Evolutionary conservation across 2,888 invertebrate species (phyloP).

Genomic region (Lutraria lutraria): DNA sequence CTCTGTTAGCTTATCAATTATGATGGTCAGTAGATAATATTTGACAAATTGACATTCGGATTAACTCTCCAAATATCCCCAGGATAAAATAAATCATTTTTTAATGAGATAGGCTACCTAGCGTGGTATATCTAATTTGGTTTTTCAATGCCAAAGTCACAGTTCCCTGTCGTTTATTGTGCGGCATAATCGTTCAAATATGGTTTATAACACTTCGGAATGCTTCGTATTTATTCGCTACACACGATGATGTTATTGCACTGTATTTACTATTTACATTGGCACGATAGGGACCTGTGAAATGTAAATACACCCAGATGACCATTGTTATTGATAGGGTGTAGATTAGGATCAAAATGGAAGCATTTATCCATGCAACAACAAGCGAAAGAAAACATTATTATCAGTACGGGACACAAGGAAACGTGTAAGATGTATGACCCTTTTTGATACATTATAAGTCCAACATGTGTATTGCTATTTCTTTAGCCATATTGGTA

Average conservation of each 20-base stretch:
- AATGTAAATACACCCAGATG: background rate
- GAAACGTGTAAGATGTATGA: no score
- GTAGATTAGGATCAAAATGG: background rate
- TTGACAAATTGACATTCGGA: conserved; percentile 27
- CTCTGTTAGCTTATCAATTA: background rate
- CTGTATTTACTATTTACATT: background rate
- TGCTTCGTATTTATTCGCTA: background rate
- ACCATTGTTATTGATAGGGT: background rate
- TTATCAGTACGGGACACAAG: no score
- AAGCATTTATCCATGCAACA: background rate
- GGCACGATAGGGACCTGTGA: background rate
- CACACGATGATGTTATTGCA: background rate
- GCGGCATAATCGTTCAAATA: background rate
- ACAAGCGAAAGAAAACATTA: background rate
- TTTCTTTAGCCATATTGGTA: no score
- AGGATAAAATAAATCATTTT: conserved; percentile 3
- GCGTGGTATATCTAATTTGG: conserved; percentile 7
- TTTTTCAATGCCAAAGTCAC: background rate
- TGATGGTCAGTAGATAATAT: background rate
- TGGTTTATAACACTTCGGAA: background rate
- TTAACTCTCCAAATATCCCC: conserved; percentile 6
- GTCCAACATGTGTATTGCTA: no score
- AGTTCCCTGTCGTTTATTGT: background rate
- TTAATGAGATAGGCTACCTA: conserved; percentile 9
- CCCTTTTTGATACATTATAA: no score